Evolutionary conservation across 1,140 invertebrate genomes (phyloP), one percentile per base, ranked within the genome.

Genomic region (Sweltsa coloradensis): DNA sequence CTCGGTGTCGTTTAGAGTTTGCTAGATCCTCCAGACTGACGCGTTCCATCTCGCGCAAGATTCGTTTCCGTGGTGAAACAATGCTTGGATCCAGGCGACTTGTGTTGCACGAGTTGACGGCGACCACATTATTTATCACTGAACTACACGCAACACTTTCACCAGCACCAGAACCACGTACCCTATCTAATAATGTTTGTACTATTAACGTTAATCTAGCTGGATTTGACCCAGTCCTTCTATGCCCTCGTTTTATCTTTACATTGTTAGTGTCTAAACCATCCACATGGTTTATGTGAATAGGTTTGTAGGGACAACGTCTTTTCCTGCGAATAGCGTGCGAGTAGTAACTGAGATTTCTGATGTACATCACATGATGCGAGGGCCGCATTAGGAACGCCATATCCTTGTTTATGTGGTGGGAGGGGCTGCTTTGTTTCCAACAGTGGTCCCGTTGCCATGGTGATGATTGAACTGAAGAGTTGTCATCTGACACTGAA

Each of bases 371-470:
- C 23, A 50, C 29, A 43, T 50, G 51, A 9, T 49, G 37, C 4
- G 50, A 37, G 26, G 57, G 54, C 45, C 50, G 55, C 62, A 83
- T 86, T 57, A 75, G 81, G 56, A 87, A 78, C 55, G 75, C 72
- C 64, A 87, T 71, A 63, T 84, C 79, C 56, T 74, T 78, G 48
- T 80, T 83, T 37, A 81, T 68, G 60, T 79, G 78, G 26, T 75
- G 75, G 46, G 78, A 75, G 25, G 87, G 85, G 52, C 74, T 68
- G 23, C 73, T 67, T 64, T 89, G 85, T 61, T 89, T 89, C 83
- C 85, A 89, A 56, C 79, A 81, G 61, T 88, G 85, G 64, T 90
- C 85, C 51, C 85, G 72, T 63, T 86, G 83, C 83, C 85, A 88
- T 46, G 85, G 85, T 55, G 85, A 89, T 34, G 85, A 89, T 59